Conservation (phyloP, 1,140 invertebrate genomes). For the Diorhabda carinulata region DNA sequence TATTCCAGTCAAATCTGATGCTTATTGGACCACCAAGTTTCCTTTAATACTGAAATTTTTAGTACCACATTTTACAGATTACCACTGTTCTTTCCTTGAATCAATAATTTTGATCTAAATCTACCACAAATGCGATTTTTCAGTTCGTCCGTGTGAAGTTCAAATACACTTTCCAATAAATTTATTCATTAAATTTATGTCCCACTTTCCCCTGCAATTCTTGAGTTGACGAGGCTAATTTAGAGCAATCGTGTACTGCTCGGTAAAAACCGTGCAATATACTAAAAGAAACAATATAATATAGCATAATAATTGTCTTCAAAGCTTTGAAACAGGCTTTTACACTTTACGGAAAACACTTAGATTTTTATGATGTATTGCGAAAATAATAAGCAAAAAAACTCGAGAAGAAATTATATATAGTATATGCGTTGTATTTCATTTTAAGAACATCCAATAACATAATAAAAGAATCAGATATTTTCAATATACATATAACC, state of each 20-base stretch:
- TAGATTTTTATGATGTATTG: conserved; percentile 2
- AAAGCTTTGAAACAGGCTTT: conserved; percentile 17
- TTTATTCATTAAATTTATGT: neutral
- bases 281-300: conserved; percentile 11
- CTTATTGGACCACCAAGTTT: too few relatives aligned
- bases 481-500: too few relatives aligned
- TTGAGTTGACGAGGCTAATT: conserved; percentile 1
- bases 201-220: neutral
- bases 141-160: too few relatives aligned
- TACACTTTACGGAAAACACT: conserved; percentile 5
- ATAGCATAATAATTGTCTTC: conserved; percentile 15
- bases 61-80: too few relatives aligned
- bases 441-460: neutral
- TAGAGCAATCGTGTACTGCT: neutral
- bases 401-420: conserved; percentile 1
- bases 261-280: neutral
- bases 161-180: too few relatives aligned
- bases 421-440: neutral
- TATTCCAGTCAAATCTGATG: too few relatives aligned
- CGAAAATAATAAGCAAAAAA: conserved; percentile 10
- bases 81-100: too few relatives aligned
- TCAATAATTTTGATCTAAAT: too few relatives aligned
- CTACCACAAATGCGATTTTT: too few relatives aligned
- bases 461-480: too few relatives aligned
- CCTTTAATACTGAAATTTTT: too few relatives aligned